Conservation (phyloP, 2,888 invertebrate genomes). For the Globia sparganii region DNA sequence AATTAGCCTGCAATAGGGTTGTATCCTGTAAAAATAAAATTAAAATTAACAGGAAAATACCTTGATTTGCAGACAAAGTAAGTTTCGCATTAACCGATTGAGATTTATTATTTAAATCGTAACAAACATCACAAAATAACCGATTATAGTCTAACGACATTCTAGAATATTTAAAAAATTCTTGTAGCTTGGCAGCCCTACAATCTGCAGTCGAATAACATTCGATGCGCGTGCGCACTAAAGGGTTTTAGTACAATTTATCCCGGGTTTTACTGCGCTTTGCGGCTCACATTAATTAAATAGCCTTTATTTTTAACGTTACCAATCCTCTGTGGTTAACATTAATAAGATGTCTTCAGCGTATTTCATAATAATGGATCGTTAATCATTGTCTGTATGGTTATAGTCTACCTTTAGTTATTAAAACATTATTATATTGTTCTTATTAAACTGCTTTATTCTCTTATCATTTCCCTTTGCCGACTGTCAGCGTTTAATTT, state of each 20-base stretch:
- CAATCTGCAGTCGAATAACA: conserved; percentile 45
- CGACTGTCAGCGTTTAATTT: not conserved
- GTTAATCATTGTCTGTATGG: conserved; percentile 24
- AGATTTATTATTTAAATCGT: not conserved
- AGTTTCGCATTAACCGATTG: not conserved
- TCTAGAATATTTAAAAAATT: not conserved
- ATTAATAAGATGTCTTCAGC: conserved; percentile 40
- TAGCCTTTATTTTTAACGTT: conserved; percentile 50
- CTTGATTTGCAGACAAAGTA: not conserved
- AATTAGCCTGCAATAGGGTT: conserved; percentile 51
- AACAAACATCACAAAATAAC: not conserved
- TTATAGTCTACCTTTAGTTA: conserved; percentile 10
- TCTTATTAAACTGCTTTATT: conserved; percentile 24
- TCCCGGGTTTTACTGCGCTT: conserved; percentile 64
- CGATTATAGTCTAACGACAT: not conserved
- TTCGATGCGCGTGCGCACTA: conserved; percentile 68
- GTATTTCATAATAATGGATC: conserved; percentile 24
- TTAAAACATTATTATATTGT: conserved; percentile 22
- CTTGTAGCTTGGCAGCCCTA: conserved; percentile 49
- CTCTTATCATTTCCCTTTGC: not conserved
- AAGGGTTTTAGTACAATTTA: conserved; percentile 69
- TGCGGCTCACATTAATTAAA: conserved; percentile 64
- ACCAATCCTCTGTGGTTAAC: conserved; percentile 26
- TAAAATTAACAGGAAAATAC: not conserved
- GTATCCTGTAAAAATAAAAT: not conserved